A percentile compares a stretch with the other conserved stretches of the same genome.
Conservation (phyloP, 2,888 invertebrate genomes). For the Cynaeus angustus region DNA sequence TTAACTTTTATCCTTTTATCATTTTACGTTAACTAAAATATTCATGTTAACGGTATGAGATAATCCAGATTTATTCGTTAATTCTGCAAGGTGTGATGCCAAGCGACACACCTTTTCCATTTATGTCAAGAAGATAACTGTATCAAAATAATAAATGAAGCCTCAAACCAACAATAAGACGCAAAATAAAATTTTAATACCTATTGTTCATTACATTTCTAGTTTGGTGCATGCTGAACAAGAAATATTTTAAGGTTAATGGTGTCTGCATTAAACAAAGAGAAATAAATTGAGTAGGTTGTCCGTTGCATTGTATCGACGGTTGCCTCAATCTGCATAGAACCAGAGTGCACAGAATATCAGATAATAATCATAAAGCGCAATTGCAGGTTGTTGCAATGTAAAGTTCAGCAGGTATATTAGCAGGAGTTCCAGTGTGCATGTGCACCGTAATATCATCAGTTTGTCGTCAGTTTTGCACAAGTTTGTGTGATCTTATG, state of each 20-base stretch:
- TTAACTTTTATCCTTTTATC: too few species aligned
- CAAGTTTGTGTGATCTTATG: constrained; percentile 55
- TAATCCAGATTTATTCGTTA: too few species aligned
- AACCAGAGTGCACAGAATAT: constrained; percentile 49
- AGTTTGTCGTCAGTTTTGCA: constrained; percentile 15
- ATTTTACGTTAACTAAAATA: too few species aligned
- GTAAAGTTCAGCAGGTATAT: constrained; percentile 22
- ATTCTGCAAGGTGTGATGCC: not conserved
- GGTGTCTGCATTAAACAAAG: constrained; percentile 29
- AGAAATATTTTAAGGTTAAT: constrained; percentile 22
- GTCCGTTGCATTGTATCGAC: constrained; percentile 28
- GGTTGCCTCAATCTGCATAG: constrained; percentile 32
- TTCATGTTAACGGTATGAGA: too few species aligned
- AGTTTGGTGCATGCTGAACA: constrained; percentile 19
- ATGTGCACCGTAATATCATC: constrained; percentile 12
- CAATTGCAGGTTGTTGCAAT: constrained; percentile 56
- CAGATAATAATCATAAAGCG: constrained; percentile 59
- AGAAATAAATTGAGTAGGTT: constrained; percentile 31
- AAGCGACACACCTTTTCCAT: constrained; percentile 1
- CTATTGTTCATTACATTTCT: constrained; percentile 34
- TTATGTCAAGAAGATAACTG: not conserved
- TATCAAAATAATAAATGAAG: constrained; percentile 16
- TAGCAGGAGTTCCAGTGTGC: constrained; percentile 9
- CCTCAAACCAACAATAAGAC: constrained; percentile 15
- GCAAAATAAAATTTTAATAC: constrained; percentile 32